These are phyloP conservation scores for Pluvianellus socialis DNA, from an alignment of 2,113 vertebrate genomes.

Conservation along the genomic window DNA sequence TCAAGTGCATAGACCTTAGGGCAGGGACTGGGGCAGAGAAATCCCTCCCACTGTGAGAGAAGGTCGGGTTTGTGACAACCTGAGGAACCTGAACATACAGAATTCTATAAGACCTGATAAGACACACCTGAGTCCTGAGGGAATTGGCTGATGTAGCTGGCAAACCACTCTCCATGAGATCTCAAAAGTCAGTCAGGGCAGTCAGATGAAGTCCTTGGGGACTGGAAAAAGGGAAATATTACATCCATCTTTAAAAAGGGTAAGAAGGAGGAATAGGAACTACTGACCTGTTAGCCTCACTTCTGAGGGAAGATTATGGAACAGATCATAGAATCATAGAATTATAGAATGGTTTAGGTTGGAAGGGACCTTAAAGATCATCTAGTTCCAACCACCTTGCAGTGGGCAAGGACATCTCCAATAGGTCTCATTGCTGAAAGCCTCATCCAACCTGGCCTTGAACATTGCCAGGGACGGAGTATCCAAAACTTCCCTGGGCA, in stretches of 20 bases:
- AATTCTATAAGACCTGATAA: not conserved
- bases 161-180: not conserved
- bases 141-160: not conserved
- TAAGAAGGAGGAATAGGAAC: not conserved
- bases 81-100: not conserved
- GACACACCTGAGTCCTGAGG: not conserved
- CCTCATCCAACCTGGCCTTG: no score
- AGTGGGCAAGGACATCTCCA: not conserved
- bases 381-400: no score
- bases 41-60: no score
- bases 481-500: no score
- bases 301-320: not conserved
- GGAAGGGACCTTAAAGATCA: no score
- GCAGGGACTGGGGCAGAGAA: no score
- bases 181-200: not conserved
- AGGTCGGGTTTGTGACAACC: no score
- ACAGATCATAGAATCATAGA: not conserved
- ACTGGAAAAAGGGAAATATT: not conserved
- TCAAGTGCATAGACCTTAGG: no score
- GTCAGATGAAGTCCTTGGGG: not conserved
- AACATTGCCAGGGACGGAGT: no score
- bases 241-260: not conserved
- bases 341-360: no score
- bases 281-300: not conserved
- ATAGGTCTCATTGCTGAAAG: no score